Evolutionary conservation across 1,140 invertebrate genomes (phyloP), one percentile per base, ranked within the genome.

Genomic region (Augochlora pura): DNA sequence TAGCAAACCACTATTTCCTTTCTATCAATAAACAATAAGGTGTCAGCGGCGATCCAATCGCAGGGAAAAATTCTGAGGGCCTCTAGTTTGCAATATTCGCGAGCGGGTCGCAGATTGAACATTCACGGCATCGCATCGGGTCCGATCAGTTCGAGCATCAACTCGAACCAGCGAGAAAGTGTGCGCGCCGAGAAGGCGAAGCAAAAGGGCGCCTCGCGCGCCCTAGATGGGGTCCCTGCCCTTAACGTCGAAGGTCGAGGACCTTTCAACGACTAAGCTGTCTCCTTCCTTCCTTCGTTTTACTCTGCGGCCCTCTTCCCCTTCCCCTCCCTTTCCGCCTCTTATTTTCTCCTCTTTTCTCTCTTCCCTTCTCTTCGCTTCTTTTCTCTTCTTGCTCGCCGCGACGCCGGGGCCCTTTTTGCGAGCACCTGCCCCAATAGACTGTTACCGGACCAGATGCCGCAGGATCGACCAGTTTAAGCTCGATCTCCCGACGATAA

Each of bases 221-320:
- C 80, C 83, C 77, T 81, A 73, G 77, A 81, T 75, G 86, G 77
- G 88, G 87, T 90, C 88, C 76, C 83, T 90, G 88, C 87, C 88
- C 88, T 89, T 89, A 83, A 85, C 79, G 68, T 73, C 74, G 77
- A 88, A 88, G 88, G 88, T 90, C 82, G 81, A 83, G 82, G 80
- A 88, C 86, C 87, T 85, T 80, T 64, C 84, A 60, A 85, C 83
- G 76, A 82, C 80, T 59, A 49, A 38, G 63, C 72, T 69, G 67
- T 69, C 78, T 69, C 49, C 77, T 81, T 62, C 54, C 64, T 66
- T 71, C 57, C 59, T 54, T 54, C 73, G 27, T 79, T 49, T 75
- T 46, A 46, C 42, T 46, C 42, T 46, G 10, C 10, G 14, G 0
- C 42, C 12, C 42, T 10, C 42, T 46, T 12, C 12, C 42, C 12